Base-by-base conservation (phyloP, 2,797 vertebrate genomes). In the Thamnophis elegans region DNA sequence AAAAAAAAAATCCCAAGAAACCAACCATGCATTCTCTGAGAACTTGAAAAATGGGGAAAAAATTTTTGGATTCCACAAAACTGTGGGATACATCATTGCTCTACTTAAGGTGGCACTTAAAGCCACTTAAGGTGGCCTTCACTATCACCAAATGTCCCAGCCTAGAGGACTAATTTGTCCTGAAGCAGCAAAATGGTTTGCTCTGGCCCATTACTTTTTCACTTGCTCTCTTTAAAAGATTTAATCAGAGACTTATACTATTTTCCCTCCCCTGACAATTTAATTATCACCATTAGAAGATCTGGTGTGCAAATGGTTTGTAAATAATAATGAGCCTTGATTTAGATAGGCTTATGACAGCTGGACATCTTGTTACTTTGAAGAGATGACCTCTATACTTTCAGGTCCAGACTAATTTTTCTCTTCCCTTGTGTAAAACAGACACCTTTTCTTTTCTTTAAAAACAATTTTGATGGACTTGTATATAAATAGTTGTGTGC, bases 401-500 rank as follows among this genome's bases (percentile, higher is more conserved):
- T 95, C 93, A 95, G 47, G 92, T 92, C 93, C 94, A 93, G 82
- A 0, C 0, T 90, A 4, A 88, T 95, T 92, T 92, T 47, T 1
- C 36, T 96, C 60, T 93, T 94, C 85, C 90, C 93, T 89, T 95
- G 95, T 89, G 58, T 94, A 91, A 92, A 96, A 96, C 92, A 92
- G 94, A 7, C 82, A 55, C 65, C 96, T 89, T 88, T 94, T 94
- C 16, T 51, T 11, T 53, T 53, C 1, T 2, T 51, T 8, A 18
- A n/a, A 47, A 82, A 92, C 36, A 73, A 18, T 92, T 94, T 60
- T 94, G 93, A 53, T 94, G 91, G 96, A 94, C 96, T 51, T 55
- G 60, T 96, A 96, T 97, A 98, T 98, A 98, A 98, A 98, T 98
- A 98, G 95, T 96, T 97, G 87, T 87, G 94, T 60, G 9, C 6